Evolutionary conservation across 1,140 invertebrate genomes (phyloP).

Genomic region (Yoshiicerus persimilis): DNA sequence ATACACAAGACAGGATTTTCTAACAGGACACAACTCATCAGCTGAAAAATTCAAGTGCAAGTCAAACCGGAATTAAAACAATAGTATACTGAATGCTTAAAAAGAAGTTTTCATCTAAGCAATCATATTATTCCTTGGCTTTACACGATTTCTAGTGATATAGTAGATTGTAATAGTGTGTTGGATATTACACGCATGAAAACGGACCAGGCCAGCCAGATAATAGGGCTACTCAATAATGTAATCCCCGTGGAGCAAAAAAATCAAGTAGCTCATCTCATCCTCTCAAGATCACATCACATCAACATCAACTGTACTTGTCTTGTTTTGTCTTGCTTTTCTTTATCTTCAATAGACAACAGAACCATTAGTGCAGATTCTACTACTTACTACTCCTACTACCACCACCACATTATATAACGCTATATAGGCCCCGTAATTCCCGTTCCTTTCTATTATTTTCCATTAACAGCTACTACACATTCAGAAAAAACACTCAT

Average conservation of each 20-base stretch:
- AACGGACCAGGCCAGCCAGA: background rate
- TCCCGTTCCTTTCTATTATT: background rate
- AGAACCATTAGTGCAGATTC: background rate
- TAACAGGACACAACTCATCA: slow-evolving; percentile 9
- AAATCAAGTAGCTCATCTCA: slow-evolving; percentile 11
- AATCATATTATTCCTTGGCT: background rate
- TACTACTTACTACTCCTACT: background rate
- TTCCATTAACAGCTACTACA: background rate
- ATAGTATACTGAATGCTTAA: background rate
- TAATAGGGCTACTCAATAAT: background rate
- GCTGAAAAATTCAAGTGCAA: slow-evolving; percentile 1
- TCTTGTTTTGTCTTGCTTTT: background rate
- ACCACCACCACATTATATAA: background rate
- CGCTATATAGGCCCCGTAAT: background rate
- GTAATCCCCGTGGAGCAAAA: background rate
- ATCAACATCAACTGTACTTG: background rate
- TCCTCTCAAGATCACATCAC: background rate
- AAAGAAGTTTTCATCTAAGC: too few species aligned
- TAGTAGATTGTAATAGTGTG: background rate
- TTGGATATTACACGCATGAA: background rate
- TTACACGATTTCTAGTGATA: background rate
- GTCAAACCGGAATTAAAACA: background rate
- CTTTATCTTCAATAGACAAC: background rate
- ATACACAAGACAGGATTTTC: slow-evolving; percentile 6
- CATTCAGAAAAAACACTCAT: background rate